Evolutionary conservation across 2,797 vertebrate species (phyloP), one percentile per base, ranked within the genome.

Genomic region (Hirundo rustica): DNA sequence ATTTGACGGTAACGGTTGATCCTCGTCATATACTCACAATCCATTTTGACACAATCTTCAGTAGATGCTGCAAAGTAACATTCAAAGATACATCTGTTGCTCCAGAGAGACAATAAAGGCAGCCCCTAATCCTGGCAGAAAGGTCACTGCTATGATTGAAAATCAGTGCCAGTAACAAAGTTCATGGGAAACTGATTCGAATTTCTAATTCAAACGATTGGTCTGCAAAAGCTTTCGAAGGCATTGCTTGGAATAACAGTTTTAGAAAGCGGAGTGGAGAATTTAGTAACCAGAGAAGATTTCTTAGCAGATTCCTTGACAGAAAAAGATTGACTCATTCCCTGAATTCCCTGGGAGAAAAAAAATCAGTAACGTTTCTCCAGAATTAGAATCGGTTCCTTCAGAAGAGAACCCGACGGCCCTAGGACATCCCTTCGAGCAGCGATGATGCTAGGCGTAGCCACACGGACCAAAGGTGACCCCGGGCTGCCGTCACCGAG

Each of bases 1-100:
- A 2, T 89, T 51, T 97, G 97, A 45, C 89, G 12, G 78, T 98
- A 89, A 14, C 0, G 65, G 91, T 98, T 97, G 89, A 98, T 57
- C 80, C 40, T 82, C 6, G 13, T 36, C 57, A 95, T 79, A 53
- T 0, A 74, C 3, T 92, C 68, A 11, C 42, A 42, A 23, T 92
- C 64, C 97, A 97, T 97, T 67, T 47, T 58, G 55, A 50, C 9
- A 45, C 42, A n/a, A 6, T 50, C 87, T 88, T 61, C 47, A 44
- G 54, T 1, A 75, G 27, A 26, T 17, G 65, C 90, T 96, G 95
- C 47, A 91, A 91, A 90, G 32, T 16, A 88, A 75, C 13, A 42
- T 23, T 60, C 13, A 71, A 29, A 86, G 38, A 34, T 17, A 4
- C 0, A 7, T 32, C 30, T 38, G 42, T 38, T 30, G 2, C 44